phyloP scores from a whole-genome alignment of 2,888 invertebrate species.

The Drosophila hamatofila region DNA sequence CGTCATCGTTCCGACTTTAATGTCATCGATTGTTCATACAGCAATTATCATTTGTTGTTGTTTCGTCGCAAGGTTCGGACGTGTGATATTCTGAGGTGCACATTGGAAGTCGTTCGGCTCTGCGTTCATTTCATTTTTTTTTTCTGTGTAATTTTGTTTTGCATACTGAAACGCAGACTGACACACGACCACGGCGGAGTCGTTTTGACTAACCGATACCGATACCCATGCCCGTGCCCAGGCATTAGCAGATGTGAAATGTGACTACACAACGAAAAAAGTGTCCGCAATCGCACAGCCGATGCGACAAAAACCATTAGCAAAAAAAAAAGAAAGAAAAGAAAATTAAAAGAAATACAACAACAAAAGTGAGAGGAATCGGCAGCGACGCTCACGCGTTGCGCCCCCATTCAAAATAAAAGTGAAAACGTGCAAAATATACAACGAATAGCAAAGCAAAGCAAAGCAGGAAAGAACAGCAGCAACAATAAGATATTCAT shows the following conservation, averaged over 20 bases:
- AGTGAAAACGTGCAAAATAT: slow-evolving; percentile 73
- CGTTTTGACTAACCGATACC: slow-evolving; percentile 45
- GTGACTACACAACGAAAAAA: slow-evolving; percentile 50
- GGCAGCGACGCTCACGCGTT: slow-evolving; percentile 60
- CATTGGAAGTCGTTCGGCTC: slow-evolving; percentile 42
- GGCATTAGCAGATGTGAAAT: slow-evolving; percentile 53
- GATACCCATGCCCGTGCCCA: slow-evolving; percentile 38
- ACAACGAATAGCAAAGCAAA: slow-evolving; percentile 47
- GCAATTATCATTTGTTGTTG: slow-evolving; percentile 55
- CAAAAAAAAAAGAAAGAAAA: slow-evolving; percentile 29
- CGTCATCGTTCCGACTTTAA: slow-evolving; percentile 21
- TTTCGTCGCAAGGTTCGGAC: slow-evolving; percentile 57
- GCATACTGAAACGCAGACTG: slow-evolving; percentile 43
- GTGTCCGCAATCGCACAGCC: slow-evolving; percentile 52
- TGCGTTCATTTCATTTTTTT: slow-evolving; percentile 50
- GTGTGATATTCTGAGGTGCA: slow-evolving; percentile 27
- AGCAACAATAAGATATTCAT: slow-evolving; percentile 27
- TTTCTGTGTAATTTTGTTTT: slow-evolving; percentile 60
- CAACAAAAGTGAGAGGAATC: slow-evolving; percentile 60
- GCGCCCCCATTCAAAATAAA: slow-evolving; percentile 65
- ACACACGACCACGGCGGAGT: slow-evolving; percentile 50
- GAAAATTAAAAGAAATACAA: slow-evolving; percentile 29
- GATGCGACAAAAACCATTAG: slow-evolving; percentile 50
- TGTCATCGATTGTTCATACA: slow-evolving; percentile 30
- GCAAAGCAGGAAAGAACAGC: slow-evolving; percentile 35